Percentiles rank a stretch among this genome's conserved stretches.
Evolutionary conservation across 2,888 invertebrate species (phyloP).

Genomic region (Lypha dubia): DNA sequence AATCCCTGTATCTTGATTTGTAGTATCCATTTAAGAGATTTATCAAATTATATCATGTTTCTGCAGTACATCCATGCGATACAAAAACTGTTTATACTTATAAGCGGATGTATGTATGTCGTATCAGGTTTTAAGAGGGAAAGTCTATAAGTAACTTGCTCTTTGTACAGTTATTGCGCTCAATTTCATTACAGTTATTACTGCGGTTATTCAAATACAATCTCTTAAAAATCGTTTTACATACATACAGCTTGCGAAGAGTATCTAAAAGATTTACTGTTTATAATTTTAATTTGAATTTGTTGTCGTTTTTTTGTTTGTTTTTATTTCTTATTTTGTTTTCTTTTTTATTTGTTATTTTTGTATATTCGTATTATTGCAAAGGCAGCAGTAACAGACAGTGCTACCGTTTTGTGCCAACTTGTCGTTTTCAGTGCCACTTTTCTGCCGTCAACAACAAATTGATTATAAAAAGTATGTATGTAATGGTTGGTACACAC

Average conservation of each 20-base stretch:
- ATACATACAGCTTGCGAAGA: neutral
- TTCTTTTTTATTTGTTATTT: neutral
- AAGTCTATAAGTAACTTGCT: slow-evolving; percentile 18
- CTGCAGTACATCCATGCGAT: neutral
- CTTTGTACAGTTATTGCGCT: neutral
- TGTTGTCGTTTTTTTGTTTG: slow-evolving; percentile 7
- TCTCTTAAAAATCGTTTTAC: neutral
- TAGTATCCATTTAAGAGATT: neutral
- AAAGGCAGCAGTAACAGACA: too few relatives aligned
- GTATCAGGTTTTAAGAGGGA: neutral
- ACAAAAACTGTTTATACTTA: neutral
- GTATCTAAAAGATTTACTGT: neutral
- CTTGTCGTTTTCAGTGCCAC: too few relatives aligned
- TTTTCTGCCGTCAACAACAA: too few relatives aligned
- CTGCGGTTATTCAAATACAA: neutral
- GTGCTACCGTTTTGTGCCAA: too few relatives aligned
- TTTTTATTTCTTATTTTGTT: neutral
- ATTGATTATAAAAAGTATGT: too few relatives aligned
- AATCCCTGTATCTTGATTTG: neutral
- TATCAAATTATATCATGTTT: neutral
- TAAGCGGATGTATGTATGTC: neutral
- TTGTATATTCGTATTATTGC: too few relatives aligned
- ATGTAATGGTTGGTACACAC: too few relatives aligned
- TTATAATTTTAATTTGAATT: neutral
- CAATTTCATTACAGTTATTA: neutral